phyloP scores from a whole-genome alignment of 1,140 invertebrate species.

The Trachymyrmex septentrionalis region DNA sequence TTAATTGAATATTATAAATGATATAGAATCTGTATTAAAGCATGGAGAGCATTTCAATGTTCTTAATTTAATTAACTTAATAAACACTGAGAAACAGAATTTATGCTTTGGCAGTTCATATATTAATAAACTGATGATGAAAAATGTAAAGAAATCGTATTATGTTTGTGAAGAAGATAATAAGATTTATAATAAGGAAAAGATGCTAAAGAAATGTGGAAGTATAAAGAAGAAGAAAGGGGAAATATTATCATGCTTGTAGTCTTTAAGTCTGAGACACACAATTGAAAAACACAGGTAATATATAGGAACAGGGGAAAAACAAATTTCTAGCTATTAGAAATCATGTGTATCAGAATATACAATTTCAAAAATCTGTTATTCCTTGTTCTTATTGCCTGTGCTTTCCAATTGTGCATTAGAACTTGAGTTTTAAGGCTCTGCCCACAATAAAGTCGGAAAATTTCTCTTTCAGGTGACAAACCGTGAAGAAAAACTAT shows the following conservation, averaged over 20 bases:
- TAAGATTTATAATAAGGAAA: background rate
- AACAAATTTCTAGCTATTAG: no score
- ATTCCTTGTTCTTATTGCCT: no score
- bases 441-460: background rate
- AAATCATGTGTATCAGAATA: no score
- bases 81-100: background rate
- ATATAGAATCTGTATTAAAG: background rate
- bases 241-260: background rate
- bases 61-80: background rate
- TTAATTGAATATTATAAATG: background rate
- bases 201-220: background rate
- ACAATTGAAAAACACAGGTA: no score
- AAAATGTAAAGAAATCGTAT: background rate
- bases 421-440: background rate
- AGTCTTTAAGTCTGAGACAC: background rate
- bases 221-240: background rate
- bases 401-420: no score
- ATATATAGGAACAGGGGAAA: no score
- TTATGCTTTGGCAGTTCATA: no score
- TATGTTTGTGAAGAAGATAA: background rate
- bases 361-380: no score
- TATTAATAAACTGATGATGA: background rate
- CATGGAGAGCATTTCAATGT: background rate
- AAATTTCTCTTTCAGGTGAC: conserved; percentile 70
- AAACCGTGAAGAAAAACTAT: conserved; percentile 64